These are phyloP conservation scores for Ianthella basta DNA, from an alignment of 37 sponge, comb jelly and placozoan species.

Conservation along the genomic window DNA sequence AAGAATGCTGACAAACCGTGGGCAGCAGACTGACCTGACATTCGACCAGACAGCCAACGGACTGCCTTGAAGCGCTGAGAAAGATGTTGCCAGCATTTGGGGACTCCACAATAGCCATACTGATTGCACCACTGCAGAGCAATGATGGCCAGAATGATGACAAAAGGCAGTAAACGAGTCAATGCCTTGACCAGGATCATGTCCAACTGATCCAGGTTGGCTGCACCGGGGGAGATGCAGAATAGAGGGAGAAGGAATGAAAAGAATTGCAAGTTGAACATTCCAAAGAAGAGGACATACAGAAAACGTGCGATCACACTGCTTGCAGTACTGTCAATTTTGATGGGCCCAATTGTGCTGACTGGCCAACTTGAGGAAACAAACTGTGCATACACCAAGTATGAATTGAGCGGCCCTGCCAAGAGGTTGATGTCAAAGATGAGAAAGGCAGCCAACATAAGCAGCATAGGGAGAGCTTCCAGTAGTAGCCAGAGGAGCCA, in stretches of 20 bases:
- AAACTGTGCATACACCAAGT: slow-evolving; percentile 17
- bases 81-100: neutral
- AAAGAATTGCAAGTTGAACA: slow-evolving; percentile 17
- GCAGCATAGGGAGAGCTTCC: neutral
- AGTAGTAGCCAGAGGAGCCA: slow-evolving; percentile 20
- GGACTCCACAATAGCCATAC: neutral
- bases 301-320: neutral
- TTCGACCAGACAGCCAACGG: neutral
- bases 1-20: slow-evolving; percentile 15
- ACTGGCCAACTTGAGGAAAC: neutral
- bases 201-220: neutral
- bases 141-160: neutral
- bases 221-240: slow-evolving; percentile 6
- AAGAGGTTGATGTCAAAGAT: slow-evolving; percentile 1
- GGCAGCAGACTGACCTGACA: neutral
- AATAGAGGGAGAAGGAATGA: slow-evolving; percentile 9
- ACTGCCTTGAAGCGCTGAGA: neutral
- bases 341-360: neutral
- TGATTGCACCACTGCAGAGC: neutral
- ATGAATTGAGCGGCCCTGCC: slow-evolving; percentile 13
- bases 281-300: neutral
- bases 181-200: neutral
- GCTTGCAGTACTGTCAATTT: neutral
- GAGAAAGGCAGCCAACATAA: neutral
- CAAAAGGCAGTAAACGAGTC: neutral